Evolutionary conservation across 2,113 vertebrate genomes (phyloP), one percentile per base, ranked within the genome.

Genomic region (Peromyscus leucopus): DNA sequence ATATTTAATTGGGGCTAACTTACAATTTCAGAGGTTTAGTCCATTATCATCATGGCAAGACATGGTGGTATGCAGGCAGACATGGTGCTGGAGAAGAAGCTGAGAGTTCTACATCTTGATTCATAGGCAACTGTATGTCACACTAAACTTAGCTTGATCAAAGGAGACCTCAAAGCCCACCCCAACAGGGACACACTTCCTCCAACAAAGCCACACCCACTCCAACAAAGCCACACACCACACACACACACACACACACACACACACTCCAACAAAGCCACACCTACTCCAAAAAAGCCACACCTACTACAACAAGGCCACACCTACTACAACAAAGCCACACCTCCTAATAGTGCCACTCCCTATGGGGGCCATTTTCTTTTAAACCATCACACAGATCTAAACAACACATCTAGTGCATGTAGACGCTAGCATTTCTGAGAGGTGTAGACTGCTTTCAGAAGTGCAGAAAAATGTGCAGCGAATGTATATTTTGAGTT

Each of bases 401-500:
- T 76, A n/a, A 67, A 89, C 78, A 79, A 87, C 22, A 89, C 7
- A 74, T 33, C 51, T 2, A 88, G 13, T 90, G 91, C 42, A 91
- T 13, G 79, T 0, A 74, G 26, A 71, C 3, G 11, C 57, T 15
- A 80, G 61, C 61, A 87, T n/a, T 94, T 90, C 57, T 57, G 19
- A 88, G 84, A 90, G 15, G 17, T 86, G 11, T 12, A 92, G 67
- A n/a, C 21, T 9, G 76, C 21, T 57, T 86, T 89, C n/a, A 83
- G 36, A 78, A 61, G 31, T 22, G 19, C 59, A 72, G 92, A 61
- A 93, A 86, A 83, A 36, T 59, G 61, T 8, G 7, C 55, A 92
- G 72, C 87, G 89, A 89, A 91, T 55, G 31, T 13, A 71, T 13
- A 51, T 42, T 72, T 88, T 84, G 78, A 93, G 87, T 12, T 86